Base-by-base conservation (phyloP, 64 coral and sea anemone species). In the Montipora foliosa region DNA sequence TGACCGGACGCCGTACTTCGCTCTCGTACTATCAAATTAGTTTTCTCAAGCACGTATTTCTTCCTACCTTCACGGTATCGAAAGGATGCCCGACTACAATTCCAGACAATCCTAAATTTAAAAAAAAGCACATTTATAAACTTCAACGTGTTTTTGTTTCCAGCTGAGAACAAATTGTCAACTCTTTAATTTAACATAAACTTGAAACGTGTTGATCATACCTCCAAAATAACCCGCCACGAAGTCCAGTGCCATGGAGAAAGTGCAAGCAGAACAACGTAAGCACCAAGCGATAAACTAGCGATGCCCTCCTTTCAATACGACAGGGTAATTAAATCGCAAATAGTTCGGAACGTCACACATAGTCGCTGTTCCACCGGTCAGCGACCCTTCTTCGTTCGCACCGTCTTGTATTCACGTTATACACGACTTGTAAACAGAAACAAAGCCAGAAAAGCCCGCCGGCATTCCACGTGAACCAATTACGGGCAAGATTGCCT, bases 21-120 rank as follows among this genome's bases (percentile, higher is more conserved):
- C 37, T 37, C 37, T 37, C 37, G 37, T 37, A 37, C 37, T 37
- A 37, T 57, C 11, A 11, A 57, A 57, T 57, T 8, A 57, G 11
- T 57, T 57, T 57, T 57, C 4, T 8, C 11, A 8, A 11, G 53
- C 11, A 61, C 4, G n/a, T 49, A 55, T 68, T 61, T 76, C 92
- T 66, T 57, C 53, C 11, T 67, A 99, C 98, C 89, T 99, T 99
- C 13, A 99, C 98, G 12, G 98, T 99, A 52, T 99, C 98, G 87
- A 99, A 99, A 45, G 98, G 98, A 85, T 99, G 98, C 1, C 98
- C 98, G 77, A 99, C 98, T 16, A 96, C 47, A 44, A 99, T 90
- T 44, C 98, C 98, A 86, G 98, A 84, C 80, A 94, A 87, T n/a
- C 98, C 98, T 98, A 69, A 50, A 49, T 17, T 12, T 75, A 79